Evolutionary conservation across 37 sponge, comb jelly and placozoan species (phyloP).

Genomic region (Oopsacas minuta): DNA sequence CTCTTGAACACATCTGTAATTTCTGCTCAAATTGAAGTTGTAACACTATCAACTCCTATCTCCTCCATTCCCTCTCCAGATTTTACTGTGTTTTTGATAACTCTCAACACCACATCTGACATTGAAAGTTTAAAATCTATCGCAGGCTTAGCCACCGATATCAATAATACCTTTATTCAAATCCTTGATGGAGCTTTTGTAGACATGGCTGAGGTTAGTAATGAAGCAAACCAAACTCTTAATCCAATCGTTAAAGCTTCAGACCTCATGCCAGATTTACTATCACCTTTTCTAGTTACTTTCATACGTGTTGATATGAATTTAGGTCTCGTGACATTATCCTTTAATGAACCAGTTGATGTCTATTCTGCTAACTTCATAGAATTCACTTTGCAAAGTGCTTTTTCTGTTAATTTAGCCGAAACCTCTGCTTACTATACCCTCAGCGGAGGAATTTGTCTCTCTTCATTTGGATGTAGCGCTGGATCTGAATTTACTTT

Average conservation of each 20-base stretch:
- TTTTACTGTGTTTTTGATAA: background rate
- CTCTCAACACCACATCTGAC: background rate
- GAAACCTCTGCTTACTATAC: background rate
- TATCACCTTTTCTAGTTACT: slow-evolving; percentile 1
- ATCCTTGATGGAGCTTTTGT: background rate
- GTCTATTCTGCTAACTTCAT: slow-evolving; percentile 21
- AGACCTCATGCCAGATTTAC: background rate
- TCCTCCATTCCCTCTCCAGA: background rate
- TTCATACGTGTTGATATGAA: slow-evolving; percentile 49
- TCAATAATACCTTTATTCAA: slow-evolving; percentile 25
- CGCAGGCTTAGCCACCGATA: slow-evolving; percentile 21
- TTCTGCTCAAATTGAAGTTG: background rate
- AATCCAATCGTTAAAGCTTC: background rate
- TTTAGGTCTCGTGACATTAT: slow-evolving; percentile 34
- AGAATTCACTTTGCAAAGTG: slow-evolving; percentile 41
- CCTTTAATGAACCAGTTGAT: slow-evolving; percentile 59
- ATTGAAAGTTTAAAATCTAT: slow-evolving; percentile 30
- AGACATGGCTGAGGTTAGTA: background rate
- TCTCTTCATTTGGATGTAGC: background rate
- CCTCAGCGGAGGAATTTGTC: background rate
- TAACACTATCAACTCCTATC: background rate
- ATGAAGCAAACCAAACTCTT: background rate
- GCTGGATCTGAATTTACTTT: background rate
- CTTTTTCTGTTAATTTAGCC: slow-evolving; percentile 20
- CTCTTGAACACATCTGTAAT: background rate